Conservation (phyloP, 1,140 invertebrate genomes). For the Solen grandis region DNA sequence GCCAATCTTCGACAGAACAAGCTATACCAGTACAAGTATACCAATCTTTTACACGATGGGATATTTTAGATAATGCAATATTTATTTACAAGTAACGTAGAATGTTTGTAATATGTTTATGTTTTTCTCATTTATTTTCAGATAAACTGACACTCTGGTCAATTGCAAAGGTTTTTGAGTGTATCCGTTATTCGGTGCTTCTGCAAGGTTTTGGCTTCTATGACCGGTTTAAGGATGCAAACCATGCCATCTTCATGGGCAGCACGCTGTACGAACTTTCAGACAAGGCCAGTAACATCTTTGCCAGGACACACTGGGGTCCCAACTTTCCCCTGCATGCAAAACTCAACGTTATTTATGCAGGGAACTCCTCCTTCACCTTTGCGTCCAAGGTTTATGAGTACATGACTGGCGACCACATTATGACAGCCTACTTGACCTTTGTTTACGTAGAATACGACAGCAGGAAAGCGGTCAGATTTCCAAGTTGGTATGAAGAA, state of each 20-base stretch:
- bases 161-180: conserved; percentile 36
- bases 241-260: conserved; percentile 46
- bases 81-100: too few relatives aligned
- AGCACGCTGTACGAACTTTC: conserved; percentile 31
- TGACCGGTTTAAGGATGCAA: conserved; percentile 19
- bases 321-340: conserved; percentile 17
- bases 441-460: conserved; percentile 49
- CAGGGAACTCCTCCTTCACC: conserved; percentile 34
- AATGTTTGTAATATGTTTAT: too few relatives aligned
- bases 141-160: conserved; percentile 48
- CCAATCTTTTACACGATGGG: too few relatives aligned
- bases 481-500: conserved; percentile 35
- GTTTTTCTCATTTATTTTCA: conserved; percentile 22
- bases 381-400: conserved; percentile 9
- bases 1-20: too few relatives aligned
- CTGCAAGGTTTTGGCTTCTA: conserved; percentile 32
- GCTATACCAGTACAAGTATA: too few relatives aligned
- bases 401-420: background rate
- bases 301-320: conserved; percentile 30
- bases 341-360: conserved; percentile 7
- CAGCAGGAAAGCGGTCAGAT: conserved; percentile 20
- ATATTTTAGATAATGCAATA: too few relatives aligned
- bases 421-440: conserved; percentile 4
- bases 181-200: conserved; percentile 27
- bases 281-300: background rate